These are phyloP conservation scores for Trichoplax adhaerens DNA, from an alignment of 37 sponge, comb jelly and placozoan species.

Conservation along the genomic window DNA sequence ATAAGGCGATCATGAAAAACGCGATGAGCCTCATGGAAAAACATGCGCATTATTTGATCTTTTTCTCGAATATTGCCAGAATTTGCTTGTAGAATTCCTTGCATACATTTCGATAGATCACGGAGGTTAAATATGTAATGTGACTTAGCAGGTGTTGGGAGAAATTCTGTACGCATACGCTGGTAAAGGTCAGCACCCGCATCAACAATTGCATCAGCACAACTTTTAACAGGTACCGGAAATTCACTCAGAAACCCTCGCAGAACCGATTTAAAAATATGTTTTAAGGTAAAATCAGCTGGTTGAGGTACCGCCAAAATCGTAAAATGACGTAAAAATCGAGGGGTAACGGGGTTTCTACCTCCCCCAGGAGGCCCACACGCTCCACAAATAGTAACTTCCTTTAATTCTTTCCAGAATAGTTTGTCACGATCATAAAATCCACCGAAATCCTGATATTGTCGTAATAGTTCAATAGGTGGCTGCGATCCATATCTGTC, in stretches of 20 bases:
- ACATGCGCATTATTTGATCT: constrained; percentile 71
- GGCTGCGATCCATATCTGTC: constrained; percentile 99
- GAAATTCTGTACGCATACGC: constrained; percentile 89
- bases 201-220: constrained; percentile 79
- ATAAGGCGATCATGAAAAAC: constrained; percentile 95
- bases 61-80: constrained; percentile 88
- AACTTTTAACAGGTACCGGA: constrained; percentile 68
- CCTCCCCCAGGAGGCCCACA: constrained; percentile 99
- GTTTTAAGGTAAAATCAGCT: constrained; percentile 61
- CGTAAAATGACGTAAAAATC: constrained; percentile 90
- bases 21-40: constrained; percentile 88
- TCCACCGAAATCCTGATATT: constrained; percentile 91
- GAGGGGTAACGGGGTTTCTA: constrained; percentile 88
- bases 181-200: constrained; percentile 92
- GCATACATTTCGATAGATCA: constrained; percentile 93
- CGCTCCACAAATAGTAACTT: constrained; percentile 87
- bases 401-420: constrained; percentile 93
- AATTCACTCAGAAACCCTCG: constrained; percentile 69
- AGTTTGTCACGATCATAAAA: constrained; percentile 97
- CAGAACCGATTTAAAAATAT: constrained; percentile 46
- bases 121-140: constrained; percentile 97
- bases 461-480: constrained; percentile 90
- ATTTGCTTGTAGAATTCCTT: constrained; percentile 94
- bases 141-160: constrained; percentile 95
- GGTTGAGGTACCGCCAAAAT: constrained; percentile 85